Evolutionary conservation across 1,140 invertebrate genomes (phyloP).

Genomic region (Drosophila sechellia): DNA sequence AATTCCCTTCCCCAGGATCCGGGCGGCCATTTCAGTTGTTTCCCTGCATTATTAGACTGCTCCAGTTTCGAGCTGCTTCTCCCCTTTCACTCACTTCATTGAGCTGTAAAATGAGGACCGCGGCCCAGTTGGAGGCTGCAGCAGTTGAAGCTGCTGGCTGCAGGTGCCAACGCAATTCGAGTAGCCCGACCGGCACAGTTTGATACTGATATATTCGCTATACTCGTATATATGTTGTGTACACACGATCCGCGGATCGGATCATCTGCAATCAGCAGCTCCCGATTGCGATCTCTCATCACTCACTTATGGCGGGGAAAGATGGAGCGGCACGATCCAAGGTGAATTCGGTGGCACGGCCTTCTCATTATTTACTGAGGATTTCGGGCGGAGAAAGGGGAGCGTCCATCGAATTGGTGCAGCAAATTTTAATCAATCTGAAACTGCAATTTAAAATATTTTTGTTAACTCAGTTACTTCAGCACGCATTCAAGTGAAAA

Average conservation of each 20-base stretch:
- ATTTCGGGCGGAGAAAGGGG: constrained; percentile 2
- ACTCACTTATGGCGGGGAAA: constrained; percentile 29
- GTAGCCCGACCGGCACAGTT: constrained; percentile 28
- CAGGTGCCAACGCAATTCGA: constrained; percentile 37
- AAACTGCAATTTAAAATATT: neutral
- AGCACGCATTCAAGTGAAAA: too few relatives aligned
- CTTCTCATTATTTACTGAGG: constrained; percentile 32
- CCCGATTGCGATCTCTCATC: constrained; percentile 53
- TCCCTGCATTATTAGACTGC: constrained; percentile 12
- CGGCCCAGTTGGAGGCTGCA: constrained; percentile 13
- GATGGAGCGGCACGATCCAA: constrained; percentile 23
- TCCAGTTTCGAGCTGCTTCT: constrained; percentile 11
- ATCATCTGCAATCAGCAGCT: constrained; percentile 46
- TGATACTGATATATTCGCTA: constrained; percentile 44
- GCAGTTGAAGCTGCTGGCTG: constrained; percentile 2
- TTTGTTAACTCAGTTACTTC: too few relatives aligned
- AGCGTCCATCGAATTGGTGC: neutral
- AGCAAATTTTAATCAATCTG: neutral
- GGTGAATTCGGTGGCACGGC: constrained; percentile 26
- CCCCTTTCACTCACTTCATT: constrained; percentile 39
- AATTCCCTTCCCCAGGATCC: neutral
- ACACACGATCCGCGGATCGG: constrained; percentile 16
- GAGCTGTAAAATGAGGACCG: constrained; percentile 24
- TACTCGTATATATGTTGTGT: constrained; percentile 15
- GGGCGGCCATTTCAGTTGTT: constrained; percentile 7